Percentiles rank a stretch among this genome's conserved stretches.
phyloP scores from a whole-genome alignment of 2,888 invertebrate genomes.

The Euspilapteryx auroguttella region DNA sequence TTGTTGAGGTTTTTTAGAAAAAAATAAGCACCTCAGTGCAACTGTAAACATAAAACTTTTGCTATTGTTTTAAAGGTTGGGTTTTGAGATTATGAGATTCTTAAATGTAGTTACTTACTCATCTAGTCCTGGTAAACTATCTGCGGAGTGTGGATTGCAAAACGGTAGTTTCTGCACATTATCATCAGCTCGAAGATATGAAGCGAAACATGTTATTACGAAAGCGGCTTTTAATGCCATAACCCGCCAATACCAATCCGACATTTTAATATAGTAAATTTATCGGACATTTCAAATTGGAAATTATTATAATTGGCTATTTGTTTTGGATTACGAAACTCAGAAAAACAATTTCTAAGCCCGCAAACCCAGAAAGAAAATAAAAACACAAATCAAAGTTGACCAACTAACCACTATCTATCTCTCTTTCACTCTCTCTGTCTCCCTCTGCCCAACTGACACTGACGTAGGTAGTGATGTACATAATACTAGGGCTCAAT shows the following conservation, averaged over 20 bases:
- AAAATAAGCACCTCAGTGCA: too few species aligned
- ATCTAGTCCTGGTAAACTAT: slow-evolving; percentile 19
- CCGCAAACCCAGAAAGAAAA: slow-evolving; percentile 5
- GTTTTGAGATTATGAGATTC: too few species aligned
- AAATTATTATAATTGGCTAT: too few species aligned
- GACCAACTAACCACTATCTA: too few species aligned
- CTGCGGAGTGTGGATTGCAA: slow-evolving; percentile 37
- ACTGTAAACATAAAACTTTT: too few species aligned
- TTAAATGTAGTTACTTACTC: slow-evolving; percentile 51
- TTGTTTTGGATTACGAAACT: slow-evolving; percentile 32
- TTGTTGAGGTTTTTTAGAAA: too few species aligned
- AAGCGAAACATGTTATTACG: slow-evolving; percentile 29
- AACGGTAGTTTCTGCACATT: slow-evolving; percentile 42
- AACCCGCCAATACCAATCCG: slow-evolving; percentile 47
- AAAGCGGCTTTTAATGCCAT: slow-evolving; percentile 35
- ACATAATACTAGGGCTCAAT: too few species aligned
- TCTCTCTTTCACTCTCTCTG: too few species aligned
- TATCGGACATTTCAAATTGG: slow-evolving; percentile 38
- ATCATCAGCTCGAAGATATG: slow-evolving; percentile 37
- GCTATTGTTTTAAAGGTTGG: too few species aligned
- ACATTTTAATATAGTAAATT: slow-evolving; percentile 44
- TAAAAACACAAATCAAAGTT: too few species aligned
- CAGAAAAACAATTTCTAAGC: slow-evolving; percentile 16
- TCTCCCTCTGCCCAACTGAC: too few species aligned
- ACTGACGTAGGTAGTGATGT: too few species aligned